A percentile compares a stretch with the other conserved stretches of the same genome.
Evolutionary conservation across 2,888 invertebrate genomes (phyloP).

Genomic region (Cheilosia grossa): DNA sequence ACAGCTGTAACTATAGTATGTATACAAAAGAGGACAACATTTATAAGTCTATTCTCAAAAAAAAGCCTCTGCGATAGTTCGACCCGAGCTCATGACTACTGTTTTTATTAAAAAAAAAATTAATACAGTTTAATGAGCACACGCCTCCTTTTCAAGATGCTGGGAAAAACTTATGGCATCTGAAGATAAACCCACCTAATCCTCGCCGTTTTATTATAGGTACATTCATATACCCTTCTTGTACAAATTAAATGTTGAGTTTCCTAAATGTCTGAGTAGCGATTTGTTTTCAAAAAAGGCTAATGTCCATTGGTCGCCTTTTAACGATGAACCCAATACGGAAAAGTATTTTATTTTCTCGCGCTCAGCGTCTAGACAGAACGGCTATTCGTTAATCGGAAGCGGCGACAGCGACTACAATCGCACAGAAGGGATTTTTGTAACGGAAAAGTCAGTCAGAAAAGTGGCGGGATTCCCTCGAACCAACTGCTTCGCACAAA

Average conservation of each 20-base stretch:
- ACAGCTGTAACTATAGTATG: too few species aligned
- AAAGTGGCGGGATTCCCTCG: conserved; percentile 25
- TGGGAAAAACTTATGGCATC: too few species aligned
- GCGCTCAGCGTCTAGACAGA: neutral
- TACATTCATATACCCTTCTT: too few species aligned
- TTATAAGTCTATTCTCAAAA: too few species aligned
- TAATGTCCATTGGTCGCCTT: conserved; percentile 3
- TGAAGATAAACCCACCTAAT: neutral
- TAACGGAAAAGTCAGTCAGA: conserved; percentile 20
- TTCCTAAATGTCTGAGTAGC: conserved; percentile 7
- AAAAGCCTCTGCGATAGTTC: too few species aligned
- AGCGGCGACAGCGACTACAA: neutral
- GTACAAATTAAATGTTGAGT: neutral
- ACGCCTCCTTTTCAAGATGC: too few species aligned
- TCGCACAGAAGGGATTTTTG: neutral
- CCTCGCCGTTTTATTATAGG: neutral
- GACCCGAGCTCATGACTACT: too few species aligned
- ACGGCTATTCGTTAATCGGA: neutral
- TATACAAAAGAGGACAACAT: too few species aligned
- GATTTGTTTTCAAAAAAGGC: neutral
- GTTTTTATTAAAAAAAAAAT: too few species aligned
- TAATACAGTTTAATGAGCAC: too few species aligned
- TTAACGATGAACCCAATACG: neutral
- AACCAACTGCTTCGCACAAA: neutral
- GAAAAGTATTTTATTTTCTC: neutral